A percentile compares a stretch with the other conserved stretches of the same genome.
Conservation (phyloP, 2,888 invertebrate genomes). For the Strigamia crassipes region DNA sequence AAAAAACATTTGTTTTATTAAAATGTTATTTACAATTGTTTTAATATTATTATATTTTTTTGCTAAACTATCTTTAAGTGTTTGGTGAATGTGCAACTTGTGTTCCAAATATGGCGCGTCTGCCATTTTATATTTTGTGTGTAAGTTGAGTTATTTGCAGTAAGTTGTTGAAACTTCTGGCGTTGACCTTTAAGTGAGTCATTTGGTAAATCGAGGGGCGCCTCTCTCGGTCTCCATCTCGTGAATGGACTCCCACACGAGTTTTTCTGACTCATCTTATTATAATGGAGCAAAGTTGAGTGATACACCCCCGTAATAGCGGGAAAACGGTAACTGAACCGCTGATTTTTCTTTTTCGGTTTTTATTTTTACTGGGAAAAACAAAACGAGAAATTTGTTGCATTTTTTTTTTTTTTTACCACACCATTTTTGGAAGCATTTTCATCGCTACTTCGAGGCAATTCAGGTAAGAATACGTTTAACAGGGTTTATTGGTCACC, state of each 20-base stretch:
- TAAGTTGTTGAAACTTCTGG: constrained; percentile 40
- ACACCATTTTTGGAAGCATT: neutral
- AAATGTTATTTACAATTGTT: no score
- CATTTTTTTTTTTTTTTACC: no score
- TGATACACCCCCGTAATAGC: neutral
- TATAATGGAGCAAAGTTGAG: neutral
- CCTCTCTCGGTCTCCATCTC: constrained; percentile 12
- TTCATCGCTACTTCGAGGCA: neutral
- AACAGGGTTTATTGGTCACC: neutral
- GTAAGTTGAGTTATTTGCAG: constrained; percentile 38
- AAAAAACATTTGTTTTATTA: no score
- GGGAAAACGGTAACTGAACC: neutral
- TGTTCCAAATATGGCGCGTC: constrained; percentile 32
- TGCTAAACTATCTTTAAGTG: neutral
- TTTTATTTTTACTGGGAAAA: neutral
- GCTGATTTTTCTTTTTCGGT: no score
- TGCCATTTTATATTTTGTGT: constrained; percentile 18
- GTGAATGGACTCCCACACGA: constrained; percentile 11
- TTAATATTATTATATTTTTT: neutral
- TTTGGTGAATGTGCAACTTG: constrained; percentile 36
- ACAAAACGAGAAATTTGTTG: no score
- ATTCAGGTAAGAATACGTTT: constrained; percentile 29
- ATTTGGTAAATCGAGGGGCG: constrained; percentile 40
- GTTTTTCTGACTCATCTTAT: constrained; percentile 37
- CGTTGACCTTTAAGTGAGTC: constrained; percentile 42